A percentile compares a stretch with the other conserved stretches of the same genome.
These are phyloP conservation scores for Dasyurus viverrinus DNA, from an alignment of 2,113 vertebrate genomes.

Conservation along the genomic window DNA sequence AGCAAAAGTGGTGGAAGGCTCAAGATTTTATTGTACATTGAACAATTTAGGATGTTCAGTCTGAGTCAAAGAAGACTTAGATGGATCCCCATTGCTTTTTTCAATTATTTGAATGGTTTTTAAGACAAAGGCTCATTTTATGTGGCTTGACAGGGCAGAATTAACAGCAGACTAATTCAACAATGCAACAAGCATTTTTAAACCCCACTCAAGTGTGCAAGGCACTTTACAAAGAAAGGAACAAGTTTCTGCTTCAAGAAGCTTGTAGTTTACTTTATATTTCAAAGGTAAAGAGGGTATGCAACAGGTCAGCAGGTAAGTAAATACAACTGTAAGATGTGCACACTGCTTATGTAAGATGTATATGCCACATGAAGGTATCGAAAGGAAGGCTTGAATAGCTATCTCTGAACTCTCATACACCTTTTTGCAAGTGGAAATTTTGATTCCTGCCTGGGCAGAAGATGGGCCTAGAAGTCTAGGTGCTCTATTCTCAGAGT, in stretches of 20 bases:
- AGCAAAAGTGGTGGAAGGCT: neutral
- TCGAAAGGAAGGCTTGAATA: neutral
- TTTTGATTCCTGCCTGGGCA: neutral
- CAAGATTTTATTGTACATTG: neutral
- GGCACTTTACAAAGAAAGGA: neutral
- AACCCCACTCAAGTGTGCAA: neutral
- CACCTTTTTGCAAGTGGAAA: neutral
- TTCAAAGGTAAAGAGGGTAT: neutral
- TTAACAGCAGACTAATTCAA: neutral
- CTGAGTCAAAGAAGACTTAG: neutral
- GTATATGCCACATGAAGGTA: neutral
- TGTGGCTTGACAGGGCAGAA: neutral
- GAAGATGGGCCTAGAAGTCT: neutral
- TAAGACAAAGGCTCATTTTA: neutral
- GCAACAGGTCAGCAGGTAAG: neutral
- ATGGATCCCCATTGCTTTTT: neutral
- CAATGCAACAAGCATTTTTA: neutral
- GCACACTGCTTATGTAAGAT: neutral
- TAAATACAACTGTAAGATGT: neutral
- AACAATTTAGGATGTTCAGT: neutral
- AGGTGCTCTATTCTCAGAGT: neutral
- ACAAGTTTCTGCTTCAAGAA: neutral
- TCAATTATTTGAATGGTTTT: neutral
- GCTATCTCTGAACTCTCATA: neutral
- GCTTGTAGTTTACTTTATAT: neutral